These are phyloP conservation scores for Lasiurus borealis DNA, from an alignment of 2,113 vertebrate genomes.

Conservation along the genomic window DNA sequence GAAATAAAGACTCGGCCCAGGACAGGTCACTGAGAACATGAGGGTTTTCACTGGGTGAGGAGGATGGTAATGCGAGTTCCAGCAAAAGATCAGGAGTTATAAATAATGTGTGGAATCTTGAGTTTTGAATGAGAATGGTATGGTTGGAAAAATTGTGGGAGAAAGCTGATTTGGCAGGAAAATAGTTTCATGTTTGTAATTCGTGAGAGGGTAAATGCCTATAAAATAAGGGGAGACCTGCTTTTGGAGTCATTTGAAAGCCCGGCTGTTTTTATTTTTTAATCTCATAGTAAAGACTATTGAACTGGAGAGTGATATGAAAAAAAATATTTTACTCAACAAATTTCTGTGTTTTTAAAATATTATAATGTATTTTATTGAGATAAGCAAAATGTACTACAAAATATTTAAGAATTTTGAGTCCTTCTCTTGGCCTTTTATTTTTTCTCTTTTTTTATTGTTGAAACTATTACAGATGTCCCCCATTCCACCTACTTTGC, in stretches of 20 bases:
- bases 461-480: not conserved
- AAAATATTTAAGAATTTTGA: not conserved
- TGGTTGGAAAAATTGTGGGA: not conserved
- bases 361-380: not conserved
- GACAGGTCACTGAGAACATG: not conserved
- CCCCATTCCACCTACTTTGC: not conserved
- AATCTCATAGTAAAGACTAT: not conserved
- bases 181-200: not conserved
- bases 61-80: not conserved
- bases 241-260: not conserved
- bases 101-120: not conserved
- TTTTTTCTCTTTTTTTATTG: not conserved
- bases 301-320: not conserved
- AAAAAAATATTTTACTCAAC: not conserved
- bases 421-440: not conserved
- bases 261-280: not conserved
- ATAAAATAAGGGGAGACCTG: not conserved
- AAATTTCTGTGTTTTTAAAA: not conserved
- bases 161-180: not conserved
- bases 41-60: not conserved
- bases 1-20: not conserved
- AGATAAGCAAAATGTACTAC: not conserved
- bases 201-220: not conserved
- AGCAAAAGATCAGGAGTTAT: not conserved
- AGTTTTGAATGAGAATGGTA: not conserved